Evolutionary conservation across 2,797 vertebrate genomes (phyloP).

Genomic region (Ispidina picta): DNA sequence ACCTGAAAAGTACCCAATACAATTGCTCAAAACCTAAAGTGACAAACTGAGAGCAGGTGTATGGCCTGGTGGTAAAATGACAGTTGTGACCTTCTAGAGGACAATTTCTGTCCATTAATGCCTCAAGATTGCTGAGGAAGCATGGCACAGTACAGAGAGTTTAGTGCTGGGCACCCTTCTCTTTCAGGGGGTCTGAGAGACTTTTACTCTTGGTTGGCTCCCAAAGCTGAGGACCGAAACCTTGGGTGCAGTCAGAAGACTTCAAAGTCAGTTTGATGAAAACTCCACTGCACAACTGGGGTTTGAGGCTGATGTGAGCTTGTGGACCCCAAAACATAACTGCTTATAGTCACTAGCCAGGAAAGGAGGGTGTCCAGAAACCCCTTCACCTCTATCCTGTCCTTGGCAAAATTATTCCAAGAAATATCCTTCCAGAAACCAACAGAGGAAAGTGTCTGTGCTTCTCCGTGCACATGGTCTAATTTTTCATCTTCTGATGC

Average conservation of each 20-base stretch:
- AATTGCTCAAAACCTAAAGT: neutral
- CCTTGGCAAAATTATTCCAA: neutral
- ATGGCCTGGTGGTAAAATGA: neutral
- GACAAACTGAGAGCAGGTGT: neutral
- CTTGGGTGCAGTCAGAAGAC: neutral
- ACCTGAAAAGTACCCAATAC: neutral
- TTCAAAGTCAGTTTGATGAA: neutral
- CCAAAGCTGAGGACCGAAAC: neutral
- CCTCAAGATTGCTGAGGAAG: neutral
- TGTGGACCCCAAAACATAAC: neutral
- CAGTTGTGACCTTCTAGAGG: neutral
- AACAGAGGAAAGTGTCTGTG: neutral
- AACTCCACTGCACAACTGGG: neutral
- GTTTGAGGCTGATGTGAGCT: neutral
- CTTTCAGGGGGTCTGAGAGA: neutral
- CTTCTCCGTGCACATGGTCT: neutral
- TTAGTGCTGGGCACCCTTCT: neutral
- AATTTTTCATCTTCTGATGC: neutral
- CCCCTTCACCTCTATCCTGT: neutral
- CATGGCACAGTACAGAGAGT: neutral
- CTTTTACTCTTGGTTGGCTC: neutral
- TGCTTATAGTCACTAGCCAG: neutral
- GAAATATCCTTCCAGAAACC: neutral
- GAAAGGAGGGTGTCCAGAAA: neutral
- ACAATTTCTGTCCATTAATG: neutral